A percentile compares a stretch with the other conserved stretches of the same genome.
These are phyloP conservation scores for Papilio demoleus DNA, from an alignment of 2,888 invertebrate genomes.

Conservation along the genomic window DNA sequence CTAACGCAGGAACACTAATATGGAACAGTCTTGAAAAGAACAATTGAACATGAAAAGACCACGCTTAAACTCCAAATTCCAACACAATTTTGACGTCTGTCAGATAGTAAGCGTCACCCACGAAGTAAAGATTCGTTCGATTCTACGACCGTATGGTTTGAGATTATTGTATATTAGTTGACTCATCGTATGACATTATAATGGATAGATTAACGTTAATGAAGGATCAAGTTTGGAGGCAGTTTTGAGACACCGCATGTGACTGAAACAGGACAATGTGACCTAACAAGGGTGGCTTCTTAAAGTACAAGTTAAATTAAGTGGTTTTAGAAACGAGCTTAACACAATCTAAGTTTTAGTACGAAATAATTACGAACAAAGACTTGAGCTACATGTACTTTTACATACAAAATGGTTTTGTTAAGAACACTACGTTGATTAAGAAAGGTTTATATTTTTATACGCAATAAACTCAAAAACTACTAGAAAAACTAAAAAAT, in stretches of 20 bases:
- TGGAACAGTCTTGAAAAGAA: too few relatives aligned
- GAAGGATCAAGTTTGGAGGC: conserved; percentile 22
- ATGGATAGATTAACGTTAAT: conserved; percentile 13
- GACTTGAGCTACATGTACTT: not conserved
- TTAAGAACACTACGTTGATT: too few relatives aligned
- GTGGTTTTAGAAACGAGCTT: conserved; percentile 11
- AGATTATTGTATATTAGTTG: not conserved
- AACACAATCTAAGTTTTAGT: not conserved
- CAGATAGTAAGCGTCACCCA: too few relatives aligned
- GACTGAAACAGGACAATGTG: conserved; percentile 21
- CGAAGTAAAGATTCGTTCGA: too few relatives aligned
- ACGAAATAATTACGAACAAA: not conserved
- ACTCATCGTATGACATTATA: conserved; percentile 7
- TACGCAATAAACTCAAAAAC: too few relatives aligned
- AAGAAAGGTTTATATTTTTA: too few relatives aligned
- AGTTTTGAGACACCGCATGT: conserved; percentile 16
- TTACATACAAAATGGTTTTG: not conserved
- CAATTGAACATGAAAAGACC: too few relatives aligned
- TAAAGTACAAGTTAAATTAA: conserved; percentile 27
- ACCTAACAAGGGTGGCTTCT: conserved; percentile 4
- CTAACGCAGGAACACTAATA: too few relatives aligned
- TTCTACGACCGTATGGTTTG: too few relatives aligned
- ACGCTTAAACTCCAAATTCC: too few relatives aligned
- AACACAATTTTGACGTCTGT: too few relatives aligned
- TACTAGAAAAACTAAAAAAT: too few relatives aligned